Evolutionary conservation across 2,888 invertebrate species (phyloP), one percentile per base, ranked within the genome.

Genomic region (Morinoia aosen): DNA sequence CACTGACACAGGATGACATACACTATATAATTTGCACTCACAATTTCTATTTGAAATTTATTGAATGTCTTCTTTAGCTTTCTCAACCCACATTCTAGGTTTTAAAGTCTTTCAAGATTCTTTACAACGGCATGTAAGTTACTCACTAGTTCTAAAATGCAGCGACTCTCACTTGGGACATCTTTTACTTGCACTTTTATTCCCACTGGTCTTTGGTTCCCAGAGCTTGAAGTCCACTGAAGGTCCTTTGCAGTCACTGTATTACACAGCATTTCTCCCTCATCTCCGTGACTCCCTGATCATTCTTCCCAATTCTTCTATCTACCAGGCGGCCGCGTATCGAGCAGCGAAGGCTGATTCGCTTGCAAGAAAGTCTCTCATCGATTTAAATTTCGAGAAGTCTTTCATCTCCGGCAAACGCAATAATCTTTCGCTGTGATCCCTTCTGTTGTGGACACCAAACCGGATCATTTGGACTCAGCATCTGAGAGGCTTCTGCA

Each of bases 371-470:
- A 48, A 90, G 48, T n/a, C 48, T 93, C 58, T 56, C 48, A 93
- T 93, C 93, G 93, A 93, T 93, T 93, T 93, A 39, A 93, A 93
- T 33, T 93, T 93, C 16, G 33, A 57, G 93, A 33, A 57, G 93
- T 90, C 93, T 93, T 57, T 93, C 93, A 93, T 93, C 57, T 57
- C 57, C 56, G 93, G 93, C 57, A 93, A 93, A 57, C 93, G 57
- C 57, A 93, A 93, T 93, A 57, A 93, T 56, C 93, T 93, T 93
- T 93, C 57, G 33, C 57, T 93, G 25, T 93, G 93, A 93, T 93
- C 93, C 58, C 93, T 93, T 93, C 93, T 93, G 93, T 93, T 93
- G 93, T 93, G 93, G 93, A 93, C 93, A 93, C 93, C 56, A 93
- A 93, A 93, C 56, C 93, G 93, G 93, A 93, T 93, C 93, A 56